Conservation (phyloP, 2,888 invertebrate species). For the Drosophila kanekoi region DNA sequence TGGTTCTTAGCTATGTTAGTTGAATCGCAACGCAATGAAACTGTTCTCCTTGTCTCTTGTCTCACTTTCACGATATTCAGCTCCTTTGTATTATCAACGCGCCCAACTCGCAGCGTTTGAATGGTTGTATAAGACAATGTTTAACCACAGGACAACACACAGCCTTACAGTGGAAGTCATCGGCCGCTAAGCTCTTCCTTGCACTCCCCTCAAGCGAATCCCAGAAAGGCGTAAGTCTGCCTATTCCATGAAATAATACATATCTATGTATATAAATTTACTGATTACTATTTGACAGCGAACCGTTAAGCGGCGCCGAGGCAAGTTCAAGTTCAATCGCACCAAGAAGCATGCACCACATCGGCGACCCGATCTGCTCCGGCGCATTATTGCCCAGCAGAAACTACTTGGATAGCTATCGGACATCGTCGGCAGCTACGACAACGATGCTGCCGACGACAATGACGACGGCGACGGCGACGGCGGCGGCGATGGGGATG, state of each 20-base stretch:
- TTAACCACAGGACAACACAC: slow-evolving; percentile 85
- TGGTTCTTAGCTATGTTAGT: slow-evolving; percentile 40
- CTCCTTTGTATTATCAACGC: slow-evolving; percentile 86
- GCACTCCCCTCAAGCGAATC: slow-evolving; percentile 86
- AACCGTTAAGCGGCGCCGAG: slow-evolving; percentile 84
- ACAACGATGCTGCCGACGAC: slow-evolving; percentile 86
- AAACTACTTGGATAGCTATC: slow-evolving; percentile 86
- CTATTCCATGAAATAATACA: neutral
- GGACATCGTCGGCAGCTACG: slow-evolving; percentile 86
- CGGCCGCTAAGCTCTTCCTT: slow-evolving; percentile 87
- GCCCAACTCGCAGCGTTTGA: slow-evolving; percentile 85
- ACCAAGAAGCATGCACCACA: slow-evolving; percentile 94
- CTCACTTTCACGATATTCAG: slow-evolving; percentile 84
- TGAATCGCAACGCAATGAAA: slow-evolving; percentile 42
- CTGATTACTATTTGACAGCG: slow-evolving; percentile 59
- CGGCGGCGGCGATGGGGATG: slow-evolving; percentile 76
- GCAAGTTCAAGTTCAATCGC: slow-evolving; percentile 92
- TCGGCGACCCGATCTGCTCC: slow-evolving; percentile 85
- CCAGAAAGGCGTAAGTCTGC: slow-evolving; percentile 87
- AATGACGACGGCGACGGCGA: slow-evolving; percentile 73
- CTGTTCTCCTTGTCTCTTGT: slow-evolving; percentile 66
- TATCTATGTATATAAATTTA: neutral
- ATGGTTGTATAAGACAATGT: slow-evolving; percentile 86
- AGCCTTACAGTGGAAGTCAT: slow-evolving; percentile 86
- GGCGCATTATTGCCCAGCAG: slow-evolving; percentile 86